Evolutionary conservation across 2,888 invertebrate genomes (phyloP), one percentile per base, ranked within the genome.

Genomic region (Microctonus aethiopoides): DNA sequence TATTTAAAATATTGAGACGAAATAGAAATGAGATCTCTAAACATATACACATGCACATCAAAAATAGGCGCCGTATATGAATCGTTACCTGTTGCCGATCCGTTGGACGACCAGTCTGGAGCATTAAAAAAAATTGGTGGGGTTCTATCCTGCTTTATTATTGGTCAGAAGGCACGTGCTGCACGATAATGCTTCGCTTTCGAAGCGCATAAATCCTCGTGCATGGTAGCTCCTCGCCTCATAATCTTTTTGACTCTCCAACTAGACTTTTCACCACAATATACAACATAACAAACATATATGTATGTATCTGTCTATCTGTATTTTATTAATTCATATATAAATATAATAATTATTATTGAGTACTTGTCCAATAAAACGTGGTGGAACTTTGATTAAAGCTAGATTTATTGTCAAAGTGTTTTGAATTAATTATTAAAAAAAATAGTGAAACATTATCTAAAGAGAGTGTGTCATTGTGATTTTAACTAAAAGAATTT

Each of bases 101-200:
- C 62, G 26, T 60, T 65, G 72, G 72, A 59, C 57, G 54, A 61
- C 52, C 61, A 62, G 66, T 65, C 41, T 32, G 16, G 22, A 52
- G 24, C 54, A 39, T 59, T 16, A 60, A 41, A 26, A 20, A 63
- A 72, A 20, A 63, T 51, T 69, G 75, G 83, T 78, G 81, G 84
- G 81, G 79, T 66, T 13, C 63, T 34, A 41, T n/a, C 3, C 36
- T 41, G 29, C 1, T 22, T 65, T 65, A 26, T 64, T 64, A 85
- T 86, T 86, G 86, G 86, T 78, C 71, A 63, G 51, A 64, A 77
- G 85, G 84, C 86, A 86, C 86, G 86, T 86, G 86, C 86, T 83
- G 79, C 77, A 71, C 78, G 80, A 80, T 82, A 81, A 82, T 82
- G 82, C 80, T 83, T 81, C 79, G 84, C 79, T 81, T 80, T 81